These are phyloP conservation scores for Sander vitreus DNA, from an alignment of 2,113 vertebrate genomes.

Conservation along the genomic window DNA sequence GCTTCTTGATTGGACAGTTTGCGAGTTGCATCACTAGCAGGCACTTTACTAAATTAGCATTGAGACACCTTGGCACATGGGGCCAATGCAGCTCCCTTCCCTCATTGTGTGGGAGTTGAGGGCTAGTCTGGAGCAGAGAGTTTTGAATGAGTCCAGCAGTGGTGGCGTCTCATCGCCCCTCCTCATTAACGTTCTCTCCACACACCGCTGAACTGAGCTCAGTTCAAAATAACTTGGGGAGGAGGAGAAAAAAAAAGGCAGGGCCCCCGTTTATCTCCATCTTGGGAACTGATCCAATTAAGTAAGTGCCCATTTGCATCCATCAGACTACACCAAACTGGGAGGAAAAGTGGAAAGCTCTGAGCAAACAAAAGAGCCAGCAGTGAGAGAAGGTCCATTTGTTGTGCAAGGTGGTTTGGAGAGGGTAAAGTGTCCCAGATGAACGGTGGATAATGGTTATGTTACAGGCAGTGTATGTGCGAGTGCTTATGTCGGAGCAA, in stretches of 20 bases:
- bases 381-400: constrained; percentile 68
- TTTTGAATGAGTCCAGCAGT: constrained; percentile 66
- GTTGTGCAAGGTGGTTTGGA: constrained; percentile 76
- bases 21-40: constrained; percentile 60
- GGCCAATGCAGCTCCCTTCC: constrained; percentile 39
- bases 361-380: constrained; percentile 59
- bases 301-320: constrained; percentile 96
- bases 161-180: constrained; percentile 61
- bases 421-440: constrained; percentile 78
- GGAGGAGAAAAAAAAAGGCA: constrained; percentile 75
- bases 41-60: constrained; percentile 67
- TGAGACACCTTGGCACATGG: constrained; percentile 46
- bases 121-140: constrained; percentile 52
- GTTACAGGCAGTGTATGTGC: constrained; percentile 48
- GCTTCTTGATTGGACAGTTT: constrained; percentile 38
- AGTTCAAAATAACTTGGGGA: constrained; percentile 91
- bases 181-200: constrained; percentile 77
- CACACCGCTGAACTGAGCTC: constrained; percentile 84
- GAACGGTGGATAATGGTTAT: constrained; percentile 70
- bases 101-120: constrained; percentile 53
- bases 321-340: constrained; percentile 87
- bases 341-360: constrained; percentile 73
- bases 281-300: constrained; percentile 98
- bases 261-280: constrained; percentile 91
- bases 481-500: constrained; percentile 31